Conservation (phyloP, 2,888 invertebrate species). For the Belgica antarctica region DNA sequence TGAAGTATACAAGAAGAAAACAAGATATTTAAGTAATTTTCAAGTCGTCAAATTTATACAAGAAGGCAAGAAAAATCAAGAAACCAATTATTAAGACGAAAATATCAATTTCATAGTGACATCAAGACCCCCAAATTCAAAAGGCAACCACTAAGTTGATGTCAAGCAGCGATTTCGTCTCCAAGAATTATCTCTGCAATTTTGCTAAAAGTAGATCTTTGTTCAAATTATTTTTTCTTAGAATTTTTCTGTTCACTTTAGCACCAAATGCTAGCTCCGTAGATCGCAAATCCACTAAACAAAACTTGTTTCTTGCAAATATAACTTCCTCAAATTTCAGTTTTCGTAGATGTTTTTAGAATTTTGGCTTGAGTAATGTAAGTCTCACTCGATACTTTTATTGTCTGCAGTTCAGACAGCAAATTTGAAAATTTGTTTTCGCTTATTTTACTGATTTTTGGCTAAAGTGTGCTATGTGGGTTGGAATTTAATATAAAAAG, state of each 20-base stretch:
- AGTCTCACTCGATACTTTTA: too few species aligned
- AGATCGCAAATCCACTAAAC: conserved; percentile 6
- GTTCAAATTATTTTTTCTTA: too few species aligned
- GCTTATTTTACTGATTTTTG: too few species aligned
- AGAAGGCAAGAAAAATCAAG: background rate
- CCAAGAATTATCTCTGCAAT: too few species aligned
- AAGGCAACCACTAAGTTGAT: too few species aligned
- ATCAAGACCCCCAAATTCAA: too few species aligned
- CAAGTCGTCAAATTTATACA: background rate
- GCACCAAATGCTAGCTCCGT: background rate
- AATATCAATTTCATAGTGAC: conserved; percentile 7
- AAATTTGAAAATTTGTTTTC: too few species aligned
- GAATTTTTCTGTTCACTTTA: background rate
- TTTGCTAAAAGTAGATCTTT: background rate
- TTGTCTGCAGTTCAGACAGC: too few species aligned
- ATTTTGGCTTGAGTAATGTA: conserved; percentile 39
- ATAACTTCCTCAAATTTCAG: background rate
- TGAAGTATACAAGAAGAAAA: background rate
- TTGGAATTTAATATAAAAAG: too few species aligned
- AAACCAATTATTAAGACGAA: background rate
- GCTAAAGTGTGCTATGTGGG: too few species aligned
- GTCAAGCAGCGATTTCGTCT: too few species aligned
- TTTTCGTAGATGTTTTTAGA: conserved; percentile 37
- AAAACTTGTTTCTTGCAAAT: background rate
- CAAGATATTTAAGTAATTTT: background rate